These are phyloP conservation scores for Melanaphis sacchari DNA, from an alignment of 1,140 invertebrate species.

Conservation along the genomic window DNA sequence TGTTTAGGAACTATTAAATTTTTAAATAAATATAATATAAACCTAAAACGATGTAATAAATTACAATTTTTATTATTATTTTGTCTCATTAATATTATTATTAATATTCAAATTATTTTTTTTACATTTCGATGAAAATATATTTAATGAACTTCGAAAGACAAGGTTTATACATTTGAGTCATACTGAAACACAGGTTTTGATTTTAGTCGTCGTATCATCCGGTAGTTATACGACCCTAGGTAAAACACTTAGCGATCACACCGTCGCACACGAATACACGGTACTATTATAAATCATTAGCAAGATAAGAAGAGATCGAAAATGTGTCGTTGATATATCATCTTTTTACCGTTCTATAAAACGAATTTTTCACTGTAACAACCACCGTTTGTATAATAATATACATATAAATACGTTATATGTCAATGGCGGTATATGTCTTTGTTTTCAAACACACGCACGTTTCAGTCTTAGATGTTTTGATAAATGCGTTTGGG, in stretches of 20 bases:
- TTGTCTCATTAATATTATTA: background rate
- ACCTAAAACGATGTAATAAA: background rate
- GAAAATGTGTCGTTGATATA: background rate
- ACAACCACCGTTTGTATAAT: background rate
- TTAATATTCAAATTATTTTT: too few relatives aligned
- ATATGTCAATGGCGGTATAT: background rate
- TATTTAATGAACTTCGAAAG: background rate
- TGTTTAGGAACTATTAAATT: background rate
- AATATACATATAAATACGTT: background rate
- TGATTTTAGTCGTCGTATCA: background rate
- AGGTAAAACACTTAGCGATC: background rate
- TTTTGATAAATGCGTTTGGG: conserved; percentile 21
- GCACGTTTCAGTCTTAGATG: background rate
- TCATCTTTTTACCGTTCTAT: background rate
- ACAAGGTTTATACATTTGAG: background rate
- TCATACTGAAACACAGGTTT: too few relatives aligned
- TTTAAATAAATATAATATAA: background rate
- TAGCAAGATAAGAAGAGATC: background rate
- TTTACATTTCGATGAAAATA: background rate
- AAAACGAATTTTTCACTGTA: background rate
- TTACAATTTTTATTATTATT: too few relatives aligned
- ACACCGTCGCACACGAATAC: background rate
- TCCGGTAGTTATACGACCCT: background rate
- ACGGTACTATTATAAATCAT: background rate
- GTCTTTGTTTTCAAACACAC: background rate